Evolutionary conservation across 2,888 invertebrate genomes (phyloP), one percentile per base, ranked within the genome.

Genomic region (Megastigmus dorsalis): DNA sequence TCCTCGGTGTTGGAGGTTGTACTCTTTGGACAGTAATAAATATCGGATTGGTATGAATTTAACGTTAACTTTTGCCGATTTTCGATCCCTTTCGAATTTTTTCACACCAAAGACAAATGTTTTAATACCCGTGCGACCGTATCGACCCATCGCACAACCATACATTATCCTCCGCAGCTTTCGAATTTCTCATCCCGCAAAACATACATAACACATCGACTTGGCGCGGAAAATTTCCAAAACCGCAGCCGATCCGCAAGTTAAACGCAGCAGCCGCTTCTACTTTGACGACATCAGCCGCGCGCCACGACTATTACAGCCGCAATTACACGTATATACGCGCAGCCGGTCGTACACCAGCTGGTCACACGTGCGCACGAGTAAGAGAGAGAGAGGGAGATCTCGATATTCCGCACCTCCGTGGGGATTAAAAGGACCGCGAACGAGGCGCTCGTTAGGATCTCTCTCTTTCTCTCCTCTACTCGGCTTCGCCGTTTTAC

Each of bases 351-450:
- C 10, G 5, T n/a, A 20, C 18, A 15, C 20, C n/a, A n/a, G n/a
- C n/a, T n/a, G n/a, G n/a, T n/a, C n/a, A n/a, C 38, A 41, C 20
- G 55, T 18, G 10, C 33, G 26, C 38, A 26, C 5, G 18, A 23
- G 23, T 10, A 36, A 57, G 7, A 50, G 7, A 50, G 7, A 50
- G 20, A 54, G 28, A 36, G 33, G 10, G 13, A 54, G 50, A 73
- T 73, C 54, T 43, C 67, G 52, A 59, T 50, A 33, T 43, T 38
- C 28, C 30, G 15, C n/a, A 4, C 9, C 28, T 1, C 41, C 41
- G 48, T n/a, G 38, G 65, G n/a, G 65, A 66, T 70, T 70, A 70
- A 75, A 74, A 66, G 74, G 26, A 43, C 70, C 74, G 73, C 74
- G 33, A 28, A 52, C n/a, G n/a, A n/a, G n/a, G n/a, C 66, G 67